Evolutionary conservation across 2,888 invertebrate genomes (phyloP).

Genomic region (Perithous albicinctus): DNA sequence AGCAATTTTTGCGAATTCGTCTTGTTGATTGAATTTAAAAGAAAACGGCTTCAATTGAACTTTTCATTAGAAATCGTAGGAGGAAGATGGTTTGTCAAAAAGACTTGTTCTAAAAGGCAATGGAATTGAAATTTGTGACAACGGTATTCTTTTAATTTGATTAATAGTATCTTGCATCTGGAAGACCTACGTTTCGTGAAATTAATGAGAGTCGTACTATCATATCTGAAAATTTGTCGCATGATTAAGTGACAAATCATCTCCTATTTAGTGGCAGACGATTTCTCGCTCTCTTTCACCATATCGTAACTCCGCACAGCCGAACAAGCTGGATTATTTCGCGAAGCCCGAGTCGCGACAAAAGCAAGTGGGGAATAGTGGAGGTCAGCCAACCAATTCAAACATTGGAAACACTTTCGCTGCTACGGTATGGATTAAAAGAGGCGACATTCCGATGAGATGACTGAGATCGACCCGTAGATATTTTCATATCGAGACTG

Average conservation of each 20-base stretch:
- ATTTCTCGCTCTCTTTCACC: not conserved
- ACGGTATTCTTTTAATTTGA: too few species aligned
- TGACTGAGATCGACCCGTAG: constrained; percentile 40
- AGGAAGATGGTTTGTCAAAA: too few species aligned
- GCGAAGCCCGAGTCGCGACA: not conserved
- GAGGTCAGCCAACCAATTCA: constrained; percentile 33
- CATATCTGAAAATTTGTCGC: too few species aligned
- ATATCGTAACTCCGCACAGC: not conserved
- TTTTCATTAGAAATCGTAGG: too few species aligned
- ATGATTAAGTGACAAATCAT: not conserved
- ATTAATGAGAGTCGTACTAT: too few species aligned
- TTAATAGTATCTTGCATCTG: too few species aligned
- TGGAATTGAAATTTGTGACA: too few species aligned
- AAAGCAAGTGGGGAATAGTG: constrained; percentile 2
- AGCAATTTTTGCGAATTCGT: too few species aligned
- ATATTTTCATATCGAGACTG: constrained; percentile 70
- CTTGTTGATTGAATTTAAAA: too few species aligned
- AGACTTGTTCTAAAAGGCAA: too few species aligned
- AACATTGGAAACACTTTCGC: constrained; percentile 21
- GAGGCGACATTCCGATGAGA: not conserved
- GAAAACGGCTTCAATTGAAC: too few species aligned
- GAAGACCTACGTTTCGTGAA: too few species aligned
- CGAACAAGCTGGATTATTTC: not conserved
- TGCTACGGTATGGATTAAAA: not conserved
- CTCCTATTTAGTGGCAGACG: not conserved